Evolutionary conservation across 1,140 invertebrate species (phyloP), one percentile per base, ranked within the genome.

Genomic region (Laupala kohalensis): DNA sequence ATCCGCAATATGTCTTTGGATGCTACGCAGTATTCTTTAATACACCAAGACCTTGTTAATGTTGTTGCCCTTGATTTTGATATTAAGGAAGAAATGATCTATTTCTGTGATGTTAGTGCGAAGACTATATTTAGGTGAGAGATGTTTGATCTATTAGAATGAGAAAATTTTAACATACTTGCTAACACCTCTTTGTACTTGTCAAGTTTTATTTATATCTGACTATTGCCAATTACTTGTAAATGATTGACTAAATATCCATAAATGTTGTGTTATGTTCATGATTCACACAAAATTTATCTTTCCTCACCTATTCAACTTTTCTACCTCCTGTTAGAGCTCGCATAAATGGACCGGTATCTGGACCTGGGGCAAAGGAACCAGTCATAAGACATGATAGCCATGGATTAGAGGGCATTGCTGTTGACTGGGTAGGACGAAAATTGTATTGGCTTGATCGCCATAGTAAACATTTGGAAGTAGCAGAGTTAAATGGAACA

Each of bases 391-490:
- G 93, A 67, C 95, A 98, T 76, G 94, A 98, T 76, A 94, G 95
- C 24, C 90, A 97, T 76, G 95, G 95, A 13, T 82, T 97, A 19
- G 96, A 99, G 84, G 97, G 96, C n/a, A 89, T 99, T 23, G 91
- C 95, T 0, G 86, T 99, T 5, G 97, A 99, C 80, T 99, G 97
- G 97, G 86, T 99, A 27, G 95, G 90, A 6, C 86, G 94, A 68
- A 99, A 99, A 80, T 81, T 99, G 0, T 99, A 99, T 78, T 98
- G 96, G 95, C 82, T 98, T n/a, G 97, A 99, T 78, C 85, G 95
- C 68, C 94, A 96, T 78, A 94, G 93, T 0, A 96, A 96, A 81
- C 95, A 97, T 78, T 80, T 98, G 70, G 92, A 97, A 79, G 94
- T 97, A 0, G 84, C 91, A 1, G 95, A 99, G 80, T 80, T 98